Base-by-base conservation (phyloP, 2,888 invertebrate species). In the Erebia aethiops region DNA sequence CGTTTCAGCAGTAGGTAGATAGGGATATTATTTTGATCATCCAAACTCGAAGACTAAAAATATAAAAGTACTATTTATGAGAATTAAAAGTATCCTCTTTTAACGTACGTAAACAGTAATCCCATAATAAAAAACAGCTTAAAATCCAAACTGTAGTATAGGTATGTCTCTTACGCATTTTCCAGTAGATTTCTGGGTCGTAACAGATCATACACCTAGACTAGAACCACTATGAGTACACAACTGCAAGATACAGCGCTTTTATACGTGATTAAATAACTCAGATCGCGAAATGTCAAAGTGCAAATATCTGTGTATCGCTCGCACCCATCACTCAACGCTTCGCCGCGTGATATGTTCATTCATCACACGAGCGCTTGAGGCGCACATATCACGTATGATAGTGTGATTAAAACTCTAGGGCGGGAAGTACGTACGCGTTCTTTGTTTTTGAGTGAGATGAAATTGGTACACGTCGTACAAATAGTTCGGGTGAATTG, bases 261-360 rank as follows among this genome's bases (percentile, higher is more conserved):
- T 41, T 16, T 88, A 88, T 88, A 91, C 93, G 92, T 93, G 93
- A 93, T 92, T 91, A 92, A 89, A 91, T 87, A 89, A 88, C 86
- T 92, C 91, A 92, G 89, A 91, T 87, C 90, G 89, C 87, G 85
- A 91, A 89, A 93, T 92, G 93, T 93, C 93, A 93, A 87, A 93
- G 93, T 90, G 92, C 92, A 93, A 89, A 91, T 92, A 90, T 92
- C 82, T 85, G 86, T 89, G 90, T 89, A 88, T 87, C 77, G 76
- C 75, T 76, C 67, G 51, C 73, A 78, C 76, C 70, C 81, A 85
- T 90, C 90, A 84, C 83, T 89, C 90, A 88, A 83, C 84, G 89
- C 81, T 87, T 77, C 77, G 74, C 75, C 75, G 73, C 78, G 75
- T 83, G 89, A 87, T 89, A 79, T 86, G 83, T 86, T 91, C 91